These are phyloP conservation scores for Epicampocera succincta DNA, from an alignment of 2,888 invertebrate genomes.

Conservation along the genomic window DNA sequence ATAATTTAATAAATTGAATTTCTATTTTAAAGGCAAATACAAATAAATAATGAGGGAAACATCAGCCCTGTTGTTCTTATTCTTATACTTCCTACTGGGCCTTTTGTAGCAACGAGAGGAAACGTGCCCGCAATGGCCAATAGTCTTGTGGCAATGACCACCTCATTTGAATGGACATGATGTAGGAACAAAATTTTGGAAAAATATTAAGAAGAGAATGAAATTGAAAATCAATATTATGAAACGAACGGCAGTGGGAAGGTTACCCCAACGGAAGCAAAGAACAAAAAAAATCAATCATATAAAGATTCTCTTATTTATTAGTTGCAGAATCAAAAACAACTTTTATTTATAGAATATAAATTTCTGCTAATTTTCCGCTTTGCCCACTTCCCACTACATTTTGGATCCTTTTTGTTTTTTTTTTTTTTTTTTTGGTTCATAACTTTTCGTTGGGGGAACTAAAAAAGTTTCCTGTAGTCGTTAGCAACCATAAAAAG, in stretches of 20 bases:
- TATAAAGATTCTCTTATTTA: too few species aligned
- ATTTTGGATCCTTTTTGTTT: too few species aligned
- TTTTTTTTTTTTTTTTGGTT: too few species aligned
- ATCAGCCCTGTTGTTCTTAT: background rate
- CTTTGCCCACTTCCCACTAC: background rate
- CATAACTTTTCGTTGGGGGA: background rate
- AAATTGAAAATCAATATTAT: constrained; percentile 30
- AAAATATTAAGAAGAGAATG: background rate
- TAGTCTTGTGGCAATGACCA: constrained; percentile 25
- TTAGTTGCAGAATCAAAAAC: too few species aligned
- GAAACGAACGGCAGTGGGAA: background rate
- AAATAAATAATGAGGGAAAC: background rate
- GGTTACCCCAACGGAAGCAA: background rate
- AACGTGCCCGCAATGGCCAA: constrained; percentile 38
- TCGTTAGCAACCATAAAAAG: too few species aligned
- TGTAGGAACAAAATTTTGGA: background rate
- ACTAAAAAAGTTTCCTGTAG: too few species aligned
- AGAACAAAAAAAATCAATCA: too few species aligned
- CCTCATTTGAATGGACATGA: constrained; percentile 3
- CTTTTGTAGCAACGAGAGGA: background rate
- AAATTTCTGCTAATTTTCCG: too few species aligned
- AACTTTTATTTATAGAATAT: too few species aligned
- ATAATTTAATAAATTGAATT: constrained; percentile 38
- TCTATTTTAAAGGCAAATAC: constrained; percentile 10
- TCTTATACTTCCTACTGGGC: too few species aligned